These are phyloP conservation scores for Monarcha castaneiventris DNA, from an alignment of 2,113 vertebrate genomes.

Conservation along the genomic window DNA sequence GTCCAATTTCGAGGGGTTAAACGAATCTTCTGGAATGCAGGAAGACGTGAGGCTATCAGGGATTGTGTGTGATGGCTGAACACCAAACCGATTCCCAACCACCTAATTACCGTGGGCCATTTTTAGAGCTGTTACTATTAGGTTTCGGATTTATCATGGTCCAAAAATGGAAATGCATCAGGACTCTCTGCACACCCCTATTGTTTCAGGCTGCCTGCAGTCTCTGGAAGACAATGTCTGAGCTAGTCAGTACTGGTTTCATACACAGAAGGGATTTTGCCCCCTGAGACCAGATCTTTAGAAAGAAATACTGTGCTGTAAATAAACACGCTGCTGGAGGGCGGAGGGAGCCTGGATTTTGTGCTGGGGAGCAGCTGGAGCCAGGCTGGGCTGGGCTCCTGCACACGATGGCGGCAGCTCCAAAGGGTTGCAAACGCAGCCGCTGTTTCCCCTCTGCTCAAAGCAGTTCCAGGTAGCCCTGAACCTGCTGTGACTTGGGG, in stretches of 20 bases:
- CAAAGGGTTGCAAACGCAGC: not conserved
- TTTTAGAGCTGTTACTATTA: constrained; percentile 28
- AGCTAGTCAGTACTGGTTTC: not conserved
- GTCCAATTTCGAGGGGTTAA: not conserved
- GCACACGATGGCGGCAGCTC: not conserved
- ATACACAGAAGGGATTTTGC: not conserved
- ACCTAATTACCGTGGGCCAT: not conserved
- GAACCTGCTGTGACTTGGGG: not conserved
- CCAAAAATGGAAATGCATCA: constrained; percentile 28
- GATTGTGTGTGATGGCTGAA: not conserved
- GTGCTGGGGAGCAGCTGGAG: not conserved
- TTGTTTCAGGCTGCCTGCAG: constrained; percentile 37
- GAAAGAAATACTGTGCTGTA: not conserved
- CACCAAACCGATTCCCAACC: not conserved
- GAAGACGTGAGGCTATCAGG: not conserved
- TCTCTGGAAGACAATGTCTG: not conserved
- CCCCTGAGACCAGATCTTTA: constrained; percentile 8
- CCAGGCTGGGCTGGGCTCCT: not conserved
- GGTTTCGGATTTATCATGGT: not conserved
- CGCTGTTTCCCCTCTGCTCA: rapidly evolving
- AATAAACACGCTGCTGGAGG: not conserved
- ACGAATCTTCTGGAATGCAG: not conserved
- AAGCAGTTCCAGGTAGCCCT: not conserved
- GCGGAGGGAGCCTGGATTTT: not conserved
- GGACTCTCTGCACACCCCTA: constrained; percentile 1